Base-by-base conservation (phyloP, 2,888 invertebrate genomes). In the Synanthedon myopaeformis region DNA sequence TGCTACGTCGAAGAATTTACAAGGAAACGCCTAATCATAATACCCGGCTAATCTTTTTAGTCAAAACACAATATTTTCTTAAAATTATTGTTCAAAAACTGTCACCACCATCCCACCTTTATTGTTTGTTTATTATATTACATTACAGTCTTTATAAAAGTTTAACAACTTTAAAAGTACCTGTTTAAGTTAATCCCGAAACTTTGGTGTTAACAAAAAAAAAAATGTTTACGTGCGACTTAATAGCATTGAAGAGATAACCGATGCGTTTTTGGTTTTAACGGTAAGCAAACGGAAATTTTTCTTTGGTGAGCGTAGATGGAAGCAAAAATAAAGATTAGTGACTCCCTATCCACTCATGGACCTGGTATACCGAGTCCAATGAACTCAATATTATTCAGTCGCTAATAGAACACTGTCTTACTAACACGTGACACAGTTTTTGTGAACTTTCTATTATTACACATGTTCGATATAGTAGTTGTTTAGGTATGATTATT, bases 171-270 rank as follows among this genome's bases (percentile, higher is more conserved):
- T 35, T 84, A 81, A 84, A 82, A 65, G 77, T 82, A 82, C 85
- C 85, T 84, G 76, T 76, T 80, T 82, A 81, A 84, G 81, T 77
- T 80, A 83, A 82, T 81, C 82, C 75, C 62, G 62, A 60, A n/a
- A 28, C 59, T 64, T 64, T 56, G 48, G 57, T 54, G 58, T 53
- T 56, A 35, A 63, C 72, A 81, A 79, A 82, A 82, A 79, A 82
- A 82, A 73, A 61, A 72, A 60, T 72, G 74, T 79, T 80, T 80
- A 82, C 82, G 79, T 83, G 79, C 64, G 69, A 69, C 63, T 69
- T 71, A 75, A 76, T 74, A 65, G 69, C 64, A 67, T 70, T 61
- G 64, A 55, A 61, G 59, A 74, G 78, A 76, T 79, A 72, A 79
- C 67, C 70, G 71, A 70, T 61, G 69, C 6, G 64, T 62, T 62